Conservation (phyloP, 1,140 invertebrate genomes). For the Pachypsylla venusta region DNA sequence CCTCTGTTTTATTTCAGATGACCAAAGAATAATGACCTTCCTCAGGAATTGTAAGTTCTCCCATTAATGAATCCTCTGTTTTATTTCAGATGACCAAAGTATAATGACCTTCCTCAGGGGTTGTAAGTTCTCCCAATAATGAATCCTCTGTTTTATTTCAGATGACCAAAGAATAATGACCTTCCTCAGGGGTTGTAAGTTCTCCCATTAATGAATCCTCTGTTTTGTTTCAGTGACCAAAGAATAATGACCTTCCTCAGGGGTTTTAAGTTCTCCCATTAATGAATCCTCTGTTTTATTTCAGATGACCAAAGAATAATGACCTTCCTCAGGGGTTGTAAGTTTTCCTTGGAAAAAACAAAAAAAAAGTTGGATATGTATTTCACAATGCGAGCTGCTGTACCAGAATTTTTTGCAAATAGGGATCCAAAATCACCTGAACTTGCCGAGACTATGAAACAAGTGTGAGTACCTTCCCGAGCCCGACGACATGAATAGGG, state of each 20-base stretch:
- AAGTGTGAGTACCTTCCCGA: conserved; percentile 54
- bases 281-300: conserved; percentile 17
- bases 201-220: too few relatives aligned
- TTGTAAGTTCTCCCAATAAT: conserved; percentile 65
- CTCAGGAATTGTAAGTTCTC: conserved; percentile 69
- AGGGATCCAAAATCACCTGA: conserved; percentile 53
- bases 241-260: conserved; percentile 59
- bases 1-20: conserved; percentile 44
- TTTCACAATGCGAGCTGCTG: conserved; percentile 64
- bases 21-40: conserved; percentile 55
- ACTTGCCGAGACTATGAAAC: conserved; percentile 47
- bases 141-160: too few relatives aligned
- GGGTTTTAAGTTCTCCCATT: conserved; percentile 60
- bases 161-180: conserved; percentile 56
- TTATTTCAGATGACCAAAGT: conserved; percentile 38
- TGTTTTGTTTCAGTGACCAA: conserved; percentile 34
- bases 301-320: conserved; percentile 54
- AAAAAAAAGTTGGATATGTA: conserved; percentile 70
- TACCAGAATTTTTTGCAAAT: conserved; percentile 67
- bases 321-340: conserved; percentile 64
- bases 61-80: too few relatives aligned
- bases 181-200: conserved; percentile 67
- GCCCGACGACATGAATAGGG: too few relatives aligned
- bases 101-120: conserved; percentile 61
- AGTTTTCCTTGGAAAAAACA: conserved; percentile 64